Conservation (phyloP, 2,113 vertebrate species). For the Otolemur garnettii region DNA sequence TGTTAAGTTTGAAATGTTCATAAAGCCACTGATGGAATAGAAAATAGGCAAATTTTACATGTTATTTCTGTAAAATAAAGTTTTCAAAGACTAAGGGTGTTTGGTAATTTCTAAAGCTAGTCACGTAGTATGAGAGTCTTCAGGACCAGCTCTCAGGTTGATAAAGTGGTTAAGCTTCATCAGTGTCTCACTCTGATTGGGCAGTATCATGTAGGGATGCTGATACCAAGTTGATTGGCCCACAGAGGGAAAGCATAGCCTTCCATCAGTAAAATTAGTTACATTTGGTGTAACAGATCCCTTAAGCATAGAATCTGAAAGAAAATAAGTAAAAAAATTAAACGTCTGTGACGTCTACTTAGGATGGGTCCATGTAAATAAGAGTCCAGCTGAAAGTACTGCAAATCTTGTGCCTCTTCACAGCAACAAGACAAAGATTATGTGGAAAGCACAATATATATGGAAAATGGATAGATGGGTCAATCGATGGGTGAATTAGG, state of each 20-base stretch:
- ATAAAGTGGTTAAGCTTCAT: not conserved
- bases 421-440: not conserved
- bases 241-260: not conserved
- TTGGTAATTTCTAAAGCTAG: not conserved
- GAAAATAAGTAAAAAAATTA: not conserved
- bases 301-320: not conserved
- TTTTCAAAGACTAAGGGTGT: not conserved
- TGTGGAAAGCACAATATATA: not conserved
- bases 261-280: not conserved
- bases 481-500: not conserved
- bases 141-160: not conserved
- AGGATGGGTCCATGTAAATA: not conserved
- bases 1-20: not conserved
- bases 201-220: not conserved
- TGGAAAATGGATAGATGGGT: not conserved
- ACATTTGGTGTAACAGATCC: not conserved
- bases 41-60: not conserved
- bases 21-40: not conserved
- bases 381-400: not conserved
- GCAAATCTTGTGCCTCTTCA: not conserved
- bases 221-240: not conserved
- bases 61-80: not conserved
- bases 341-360: not conserved
- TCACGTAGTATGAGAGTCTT: not conserved
- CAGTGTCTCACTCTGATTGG: not conserved